Evolutionary conservation across 2,797 vertebrate species (phyloP).

Genomic region (Cephalopachus bancanus): DNA sequence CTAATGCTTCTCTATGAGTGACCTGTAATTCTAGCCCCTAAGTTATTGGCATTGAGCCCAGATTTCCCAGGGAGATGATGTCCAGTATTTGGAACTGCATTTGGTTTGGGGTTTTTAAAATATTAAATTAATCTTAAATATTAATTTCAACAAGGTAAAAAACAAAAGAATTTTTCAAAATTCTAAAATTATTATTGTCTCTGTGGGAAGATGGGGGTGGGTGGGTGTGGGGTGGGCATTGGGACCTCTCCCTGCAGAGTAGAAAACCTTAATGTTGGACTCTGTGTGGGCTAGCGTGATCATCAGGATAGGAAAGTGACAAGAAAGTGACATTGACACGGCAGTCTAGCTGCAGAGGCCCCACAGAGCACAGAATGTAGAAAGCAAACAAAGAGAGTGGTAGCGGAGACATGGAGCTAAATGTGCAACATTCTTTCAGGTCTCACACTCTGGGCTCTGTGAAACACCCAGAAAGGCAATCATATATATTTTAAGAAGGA

Average conservation of each 20-base stretch:
- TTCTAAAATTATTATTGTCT: not conserved
- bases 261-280: not conserved
- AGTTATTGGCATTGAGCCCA: not conserved
- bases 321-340: not conserved
- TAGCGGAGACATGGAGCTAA: conserved; percentile 21
- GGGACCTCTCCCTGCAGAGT: conserved; percentile 34
- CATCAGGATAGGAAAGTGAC: conserved; percentile 66
- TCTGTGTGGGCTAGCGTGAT: not conserved
- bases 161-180: conserved; percentile 47
- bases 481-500: conserved; percentile 25
- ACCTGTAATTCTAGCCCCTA: conserved; percentile 46
- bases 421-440: not conserved
- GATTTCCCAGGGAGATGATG: conserved; percentile 9
- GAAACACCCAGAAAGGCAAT: conserved; percentile 19
- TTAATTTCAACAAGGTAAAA: not conserved
- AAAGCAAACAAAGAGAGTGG: conserved; percentile 32
- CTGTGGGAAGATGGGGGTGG: not conserved
- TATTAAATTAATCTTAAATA: not conserved
- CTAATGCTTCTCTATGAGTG: not conserved
- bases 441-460: not conserved
- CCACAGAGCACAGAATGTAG: not conserved
- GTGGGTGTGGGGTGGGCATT: not conserved
- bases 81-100: conserved; percentile 48
- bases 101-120: conserved; percentile 7
- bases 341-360: conserved; percentile 38